Evolutionary conservation across 2,797 vertebrate genomes (phyloP), one percentile per base, ranked within the genome.

Genomic region (Toxotes lorentzi): DNA sequence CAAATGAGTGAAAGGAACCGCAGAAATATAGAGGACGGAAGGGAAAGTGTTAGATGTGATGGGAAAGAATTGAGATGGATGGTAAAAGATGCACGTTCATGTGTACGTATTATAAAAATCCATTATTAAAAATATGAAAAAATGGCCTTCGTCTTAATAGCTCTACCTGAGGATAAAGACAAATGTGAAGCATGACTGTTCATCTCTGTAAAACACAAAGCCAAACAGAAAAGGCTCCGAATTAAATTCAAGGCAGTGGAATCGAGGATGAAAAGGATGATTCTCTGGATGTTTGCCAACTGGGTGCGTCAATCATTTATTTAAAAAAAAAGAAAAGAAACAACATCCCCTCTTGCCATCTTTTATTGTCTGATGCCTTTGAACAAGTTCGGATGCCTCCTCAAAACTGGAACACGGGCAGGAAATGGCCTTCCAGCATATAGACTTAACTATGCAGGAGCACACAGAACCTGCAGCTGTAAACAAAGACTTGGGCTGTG

Each of bases 221-320:
- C 47, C 34, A 61, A 75, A 82, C 57, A 66, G 23, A 70, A 73
- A 87, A 57, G 35, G 8, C 57, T 80, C 58, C 11, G 72, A 83
- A 60, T 73, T 57, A 40, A 74, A 59, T 66, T 77, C 48, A 74
- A 70, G 43, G 47, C 71, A 73, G 76, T 41, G 53, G 76, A 82
- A 84, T 23, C 4, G 16, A 78, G 41, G 68, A 88, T 87, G 59
- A 89, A 88, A 84, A 74, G 59, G 60, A 72, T 2, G 54, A 66
- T 54, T 79, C 70, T 84, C 63, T 76, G 73, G 81, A 80, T 81
- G 73, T 82, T 83, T 78, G 71, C 85, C 88, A 85, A 74, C 67
- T 70, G 78, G 79, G 76, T 85, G 61, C 67, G 67, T 91, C 88
- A 91, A 88, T 89, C 87, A 88, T 82, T 82, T 79, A 83, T 78